A percentile compares a stretch with the other conserved stretches of the same genome.
These are phyloP conservation scores for Candidula unifasciata DNA, from an alignment of 2,888 invertebrate genomes.

Conservation along the genomic window DNA sequence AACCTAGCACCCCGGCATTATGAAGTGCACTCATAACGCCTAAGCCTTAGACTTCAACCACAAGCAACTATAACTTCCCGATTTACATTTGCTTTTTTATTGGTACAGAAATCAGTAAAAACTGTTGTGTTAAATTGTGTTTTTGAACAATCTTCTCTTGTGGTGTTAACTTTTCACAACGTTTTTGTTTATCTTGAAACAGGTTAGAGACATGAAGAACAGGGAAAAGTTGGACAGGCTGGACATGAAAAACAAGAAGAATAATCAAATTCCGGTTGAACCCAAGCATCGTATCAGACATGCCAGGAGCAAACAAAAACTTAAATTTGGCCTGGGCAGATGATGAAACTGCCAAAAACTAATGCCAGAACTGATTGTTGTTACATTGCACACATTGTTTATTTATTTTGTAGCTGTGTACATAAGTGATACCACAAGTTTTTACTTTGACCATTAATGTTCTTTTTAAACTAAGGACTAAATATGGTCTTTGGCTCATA, in stretches of 20 bases:
- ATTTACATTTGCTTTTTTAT: no score
- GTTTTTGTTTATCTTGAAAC: background rate
- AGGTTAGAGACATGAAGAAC: constrained; percentile 52
- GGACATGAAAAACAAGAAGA: constrained; percentile 40
- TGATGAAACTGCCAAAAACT: background rate
- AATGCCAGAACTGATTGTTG: background rate
- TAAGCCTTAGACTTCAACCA: no score
- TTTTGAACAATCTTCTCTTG: background rate
- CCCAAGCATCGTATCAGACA: constrained; percentile 15
- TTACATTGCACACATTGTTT: background rate
- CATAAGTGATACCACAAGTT: no score
- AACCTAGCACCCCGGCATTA: no score
- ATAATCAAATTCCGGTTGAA: constrained; percentile 47
- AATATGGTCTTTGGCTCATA: no score
- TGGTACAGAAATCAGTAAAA: background rate
- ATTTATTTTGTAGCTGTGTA: background rate
- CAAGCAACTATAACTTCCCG: no score
- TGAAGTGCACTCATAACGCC: no score
- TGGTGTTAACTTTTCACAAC: background rate
- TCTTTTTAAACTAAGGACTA: no score
- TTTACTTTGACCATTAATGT: no score
- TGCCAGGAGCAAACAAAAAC: background rate
- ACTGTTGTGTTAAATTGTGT: background rate
- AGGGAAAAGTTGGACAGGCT: constrained; percentile 49
- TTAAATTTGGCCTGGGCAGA: background rate